Conservation (phyloP, 2,113 vertebrate species). For the Podarcis raffonei region DNA sequence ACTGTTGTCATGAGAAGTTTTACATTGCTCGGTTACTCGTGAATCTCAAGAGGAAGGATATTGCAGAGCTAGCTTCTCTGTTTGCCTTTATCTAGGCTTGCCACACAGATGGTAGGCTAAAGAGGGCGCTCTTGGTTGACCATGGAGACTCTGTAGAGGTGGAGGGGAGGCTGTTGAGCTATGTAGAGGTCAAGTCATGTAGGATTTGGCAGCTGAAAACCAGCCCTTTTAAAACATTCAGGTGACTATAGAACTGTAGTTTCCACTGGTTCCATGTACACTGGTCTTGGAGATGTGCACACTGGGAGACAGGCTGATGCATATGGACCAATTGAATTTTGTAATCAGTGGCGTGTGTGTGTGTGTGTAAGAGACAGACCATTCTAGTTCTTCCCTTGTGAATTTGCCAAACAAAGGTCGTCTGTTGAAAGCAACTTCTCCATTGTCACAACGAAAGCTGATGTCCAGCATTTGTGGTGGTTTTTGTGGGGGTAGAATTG, state of each 20-base stretch:
- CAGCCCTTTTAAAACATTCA: background rate
- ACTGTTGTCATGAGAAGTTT: background rate
- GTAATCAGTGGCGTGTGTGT: background rate
- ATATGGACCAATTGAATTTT: background rate
- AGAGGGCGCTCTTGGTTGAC: background rate
- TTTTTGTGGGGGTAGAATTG: constrained; percentile 49
- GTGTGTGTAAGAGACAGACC: background rate
- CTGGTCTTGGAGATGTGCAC: too few species aligned
- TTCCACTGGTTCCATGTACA: background rate
- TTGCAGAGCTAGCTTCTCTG: background rate
- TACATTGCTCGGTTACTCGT: background rate
- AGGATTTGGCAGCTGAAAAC: background rate
- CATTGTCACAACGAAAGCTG: constrained; percentile 34
- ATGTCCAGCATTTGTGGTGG: constrained; percentile 60
- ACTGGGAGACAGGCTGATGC: background rate
- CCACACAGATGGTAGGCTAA: background rate
- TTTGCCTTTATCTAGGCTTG: background rate
- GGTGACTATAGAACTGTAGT: background rate
- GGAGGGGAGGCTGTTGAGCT: background rate
- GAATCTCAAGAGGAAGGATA: background rate
- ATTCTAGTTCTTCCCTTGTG: background rate
- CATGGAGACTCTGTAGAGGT: background rate
- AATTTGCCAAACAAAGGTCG: constrained; percentile 35
- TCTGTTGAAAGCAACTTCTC: constrained; percentile 22
- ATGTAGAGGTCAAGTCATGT: background rate